These are phyloP conservation scores for Rousettus leschenaultii DNA, from an alignment of 2,113 vertebrate genomes.

Conservation along the genomic window DNA sequence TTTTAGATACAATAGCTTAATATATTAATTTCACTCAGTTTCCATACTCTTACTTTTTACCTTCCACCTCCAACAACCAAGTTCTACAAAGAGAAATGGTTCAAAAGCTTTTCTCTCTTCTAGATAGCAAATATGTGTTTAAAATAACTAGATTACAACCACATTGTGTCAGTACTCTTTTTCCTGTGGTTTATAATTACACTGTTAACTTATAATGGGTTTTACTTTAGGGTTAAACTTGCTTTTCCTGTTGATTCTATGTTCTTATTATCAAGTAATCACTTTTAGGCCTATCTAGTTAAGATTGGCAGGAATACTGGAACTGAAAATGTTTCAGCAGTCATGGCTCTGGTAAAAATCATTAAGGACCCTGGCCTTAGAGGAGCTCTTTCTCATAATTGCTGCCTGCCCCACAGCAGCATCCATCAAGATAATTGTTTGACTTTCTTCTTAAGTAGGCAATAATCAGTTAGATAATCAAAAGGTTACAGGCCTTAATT, in stretches of 20 bases:
- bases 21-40: neutral
- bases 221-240: slow-evolving; percentile 21
- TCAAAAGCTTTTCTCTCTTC: neutral
- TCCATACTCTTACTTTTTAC: neutral
- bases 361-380: neutral
- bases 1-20: neutral
- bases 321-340: neutral
- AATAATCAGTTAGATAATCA: slow-evolving; percentile 3
- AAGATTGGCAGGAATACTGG: neutral
- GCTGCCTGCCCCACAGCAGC: neutral
- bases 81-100: neutral
- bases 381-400: neutral
- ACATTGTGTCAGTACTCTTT: too few species aligned
- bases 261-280: neutral
- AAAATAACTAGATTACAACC: neutral
- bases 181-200: neutral
- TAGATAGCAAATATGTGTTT: neutral
- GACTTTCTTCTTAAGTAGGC: slow-evolving; percentile 24
- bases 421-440: neutral
- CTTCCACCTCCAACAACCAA: neutral
- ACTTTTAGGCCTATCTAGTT: neutral
- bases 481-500: neutral
- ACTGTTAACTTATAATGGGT: neutral
- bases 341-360: neutral
- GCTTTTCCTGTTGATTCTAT: neutral